These are phyloP conservation scores for Drosophila bocki DNA, from an alignment of 1,140 invertebrate genomes.

Conservation along the genomic window DNA sequence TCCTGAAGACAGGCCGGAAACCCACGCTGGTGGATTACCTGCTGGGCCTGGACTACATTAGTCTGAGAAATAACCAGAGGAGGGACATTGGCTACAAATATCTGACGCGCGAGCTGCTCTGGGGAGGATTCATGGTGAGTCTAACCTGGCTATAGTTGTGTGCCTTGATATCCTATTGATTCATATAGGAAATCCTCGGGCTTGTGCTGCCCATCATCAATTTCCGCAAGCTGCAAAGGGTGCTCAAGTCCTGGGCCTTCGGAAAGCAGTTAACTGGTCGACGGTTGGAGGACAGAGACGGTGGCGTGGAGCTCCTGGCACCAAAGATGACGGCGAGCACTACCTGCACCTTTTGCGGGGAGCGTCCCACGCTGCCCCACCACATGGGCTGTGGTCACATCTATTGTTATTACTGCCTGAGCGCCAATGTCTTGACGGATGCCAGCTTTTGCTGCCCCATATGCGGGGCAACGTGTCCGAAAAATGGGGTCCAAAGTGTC, in stretches of 20 bases:
- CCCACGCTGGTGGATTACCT: conserved; percentile 87
- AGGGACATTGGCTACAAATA: conserved; percentile 87
- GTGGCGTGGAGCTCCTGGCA: conserved; percentile 18
- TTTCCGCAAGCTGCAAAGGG: conserved; percentile 86
- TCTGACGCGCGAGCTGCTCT: conserved; percentile 89
- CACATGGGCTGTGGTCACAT: conserved; percentile 88
- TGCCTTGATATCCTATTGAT: neutral
- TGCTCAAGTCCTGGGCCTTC: conserved; percentile 78
- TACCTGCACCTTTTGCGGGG: conserved; percentile 86
- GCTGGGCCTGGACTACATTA: conserved; percentile 86
- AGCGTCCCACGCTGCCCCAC: conserved; percentile 87
- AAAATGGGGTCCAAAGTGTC: conserved; percentile 46
- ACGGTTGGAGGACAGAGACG: conserved; percentile 26
- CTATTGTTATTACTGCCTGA: conserved; percentile 89
- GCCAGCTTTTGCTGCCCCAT: conserved; percentile 72
- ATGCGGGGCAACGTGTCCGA: conserved; percentile 56
- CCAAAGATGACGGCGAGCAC: conserved; percentile 76
- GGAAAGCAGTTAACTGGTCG: conserved; percentile 19
- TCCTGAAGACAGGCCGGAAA: conserved; percentile 87
- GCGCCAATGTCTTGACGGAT: conserved; percentile 77
- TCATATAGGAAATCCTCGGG: conserved; percentile 87
- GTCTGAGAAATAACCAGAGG: conserved; percentile 85
- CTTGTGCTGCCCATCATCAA: conserved; percentile 87
- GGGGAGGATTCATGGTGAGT: conserved; percentile 89
- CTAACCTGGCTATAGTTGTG: accelerated